Base-by-base conservation (phyloP, 1,140 invertebrate genomes). In the Harpegnathos saltator region DNA sequence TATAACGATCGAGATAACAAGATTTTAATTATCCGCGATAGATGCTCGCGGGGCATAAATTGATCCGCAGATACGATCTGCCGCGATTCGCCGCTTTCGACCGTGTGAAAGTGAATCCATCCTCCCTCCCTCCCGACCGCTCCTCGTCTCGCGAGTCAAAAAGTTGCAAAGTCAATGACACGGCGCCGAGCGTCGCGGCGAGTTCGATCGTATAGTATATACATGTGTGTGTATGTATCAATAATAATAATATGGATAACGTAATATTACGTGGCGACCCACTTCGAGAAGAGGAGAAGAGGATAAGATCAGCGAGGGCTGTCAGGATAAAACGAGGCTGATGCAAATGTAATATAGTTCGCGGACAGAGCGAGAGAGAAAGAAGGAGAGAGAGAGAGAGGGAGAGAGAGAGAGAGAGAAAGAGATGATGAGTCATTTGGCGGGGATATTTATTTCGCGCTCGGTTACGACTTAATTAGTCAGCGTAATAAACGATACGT, bases 61-160 rank as follows among this genome's bases (percentile, higher is more conserved):
- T 65, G 84, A 84, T 14, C 15, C 48, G 12, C 17, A 77, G 85
- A 84, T 85, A 88, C 14, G 29, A 84, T 84, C 85, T 26, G 22
- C 29, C 52, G 72, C 50, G 52, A 68, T 81, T 69, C 68, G 73
- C 85, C 50, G 77, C 59, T 88, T 82, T 85, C 85, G 59, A 87
- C 54, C 82, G 59, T 77, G 85, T 68, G 85, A 88, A 87, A 88
- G 86, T 65, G 86, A 88, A 87, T 85, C 71, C 48, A 59, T 17
- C 33, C 17, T 85, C 71, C 48, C 65, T 17, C 33, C 17, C 54
- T 19, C 3, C 17, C 19, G n/a, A n/a, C n/a, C n/a, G n/a, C 54
- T 19, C 54, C n/a, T 14, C 19, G 52, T 88, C 75, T 84, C 63
- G 33, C 61, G 84, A 88, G 56, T 52, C 24, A 22, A 73, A 86